Conservation (phyloP, 2,797 vertebrate genomes). For the Sebastiscus albofasciatus region DNA sequence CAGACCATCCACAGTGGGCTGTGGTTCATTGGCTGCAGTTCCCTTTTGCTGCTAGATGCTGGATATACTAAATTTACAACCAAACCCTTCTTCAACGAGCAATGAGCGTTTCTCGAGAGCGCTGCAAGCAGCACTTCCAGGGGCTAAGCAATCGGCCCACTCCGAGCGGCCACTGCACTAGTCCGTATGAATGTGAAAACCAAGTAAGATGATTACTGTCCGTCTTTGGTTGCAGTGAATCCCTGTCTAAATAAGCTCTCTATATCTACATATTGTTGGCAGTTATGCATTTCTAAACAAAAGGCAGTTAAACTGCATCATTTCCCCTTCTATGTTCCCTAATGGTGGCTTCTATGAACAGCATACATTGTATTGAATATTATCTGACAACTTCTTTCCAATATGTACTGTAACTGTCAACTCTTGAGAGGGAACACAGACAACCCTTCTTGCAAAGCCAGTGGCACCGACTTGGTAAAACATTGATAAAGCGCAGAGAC, state of each 20-base stretch:
- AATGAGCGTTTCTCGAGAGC: not conserved
- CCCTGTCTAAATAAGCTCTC: not conserved
- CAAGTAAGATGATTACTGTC: not conserved
- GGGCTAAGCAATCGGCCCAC: not conserved
- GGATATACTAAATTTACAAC: not conserved
- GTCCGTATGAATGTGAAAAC: constrained; percentile 30
- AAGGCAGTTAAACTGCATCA: not conserved
- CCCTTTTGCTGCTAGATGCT: not conserved
- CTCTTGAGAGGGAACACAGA: constrained; percentile 31
- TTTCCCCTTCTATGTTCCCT: not conserved
- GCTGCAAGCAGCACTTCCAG: not conserved
- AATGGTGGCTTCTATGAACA: not conserved
- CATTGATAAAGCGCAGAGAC: constrained; percentile 56
- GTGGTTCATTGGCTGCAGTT: not conserved
- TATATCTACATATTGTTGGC: not conserved
- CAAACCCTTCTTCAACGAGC: not conserved
- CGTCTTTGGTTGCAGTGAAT: constrained; percentile 7
- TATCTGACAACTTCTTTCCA: constrained; percentile 26
- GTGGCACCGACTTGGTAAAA: constrained; percentile 49
- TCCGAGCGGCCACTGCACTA: not conserved
- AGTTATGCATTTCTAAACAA: not conserved
- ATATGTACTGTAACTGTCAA: constrained; percentile 35
- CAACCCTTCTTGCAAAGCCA: constrained; percentile 25
- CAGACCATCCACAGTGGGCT: not conserved
- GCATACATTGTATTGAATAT: constrained; percentile 7